Base-by-base conservation (phyloP, 2,113 vertebrate genomes). In the Atractosteus spatula region DNA sequence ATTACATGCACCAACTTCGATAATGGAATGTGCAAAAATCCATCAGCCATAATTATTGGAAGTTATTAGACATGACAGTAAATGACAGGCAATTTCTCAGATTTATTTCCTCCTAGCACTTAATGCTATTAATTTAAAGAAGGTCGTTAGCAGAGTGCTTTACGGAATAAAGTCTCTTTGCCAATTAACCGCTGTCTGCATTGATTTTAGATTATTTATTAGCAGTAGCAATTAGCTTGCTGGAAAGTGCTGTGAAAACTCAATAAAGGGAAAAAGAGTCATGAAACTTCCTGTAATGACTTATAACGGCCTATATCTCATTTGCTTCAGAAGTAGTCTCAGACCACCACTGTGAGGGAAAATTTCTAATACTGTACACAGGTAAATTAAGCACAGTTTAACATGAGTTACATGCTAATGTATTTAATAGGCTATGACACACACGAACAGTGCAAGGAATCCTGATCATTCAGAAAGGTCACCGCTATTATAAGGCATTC, bases 1-100 rank as follows among this genome's bases (percentile, higher is more conserved):
- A 99, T 98, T 97, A 96, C 95, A 96, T 94, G 94, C 92, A 94
- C 95, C 94, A 95, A 92, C 93, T 96, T 95, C 94, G 94, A 98
- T 98, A 98, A 98, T 98, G 94, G 94, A 95, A 94, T 97, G 93
- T 97, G 95, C 95, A 95, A 98, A 99, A 98, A 98, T 99, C 95
- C 96, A 99, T 99, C 97, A 98, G 95, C 93, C 88, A 93, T 98
- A 96, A 98, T 99, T 98, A 99, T 98, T 95, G 95, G 94, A 97
- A 95, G 95, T 97, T 99, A 99, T 98, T 98, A 98, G 92, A 98
- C 94, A 96, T 97, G 97, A 98, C 96, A 96, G 94, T 92, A 86
- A 95, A 96, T 97, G 96, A 99, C 97, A 98, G 93, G 95, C 93
- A 94, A 98, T 99, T 98, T 93, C 93, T 97, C 93, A 96, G 96